A percentile compares a stretch with the other conserved stretches of the same genome.
Evolutionary conservation across 2,113 vertebrate species (phyloP).

Genomic region (Lophius piscatorius): DNA sequence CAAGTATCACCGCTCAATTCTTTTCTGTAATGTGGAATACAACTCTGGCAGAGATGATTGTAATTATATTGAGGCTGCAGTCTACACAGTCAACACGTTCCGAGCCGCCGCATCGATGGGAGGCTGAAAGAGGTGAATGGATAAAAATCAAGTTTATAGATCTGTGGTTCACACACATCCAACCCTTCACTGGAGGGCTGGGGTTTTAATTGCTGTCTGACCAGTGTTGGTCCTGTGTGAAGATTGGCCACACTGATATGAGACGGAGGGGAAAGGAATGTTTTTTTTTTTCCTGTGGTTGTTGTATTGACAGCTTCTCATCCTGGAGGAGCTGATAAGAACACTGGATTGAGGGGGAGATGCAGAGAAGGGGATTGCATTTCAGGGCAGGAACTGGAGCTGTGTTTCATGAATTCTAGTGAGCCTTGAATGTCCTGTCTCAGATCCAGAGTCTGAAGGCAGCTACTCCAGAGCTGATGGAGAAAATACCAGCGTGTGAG

Average conservation of each 20-base stretch:
- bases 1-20: conserved; percentile 43
- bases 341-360: conserved; percentile 50
- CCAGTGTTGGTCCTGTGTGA: conserved; percentile 56
- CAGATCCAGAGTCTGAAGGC: conserved; percentile 16
- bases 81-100: conserved; percentile 55
- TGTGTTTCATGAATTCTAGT: conserved; percentile 1
- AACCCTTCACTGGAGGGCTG: conserved; percentile 34
- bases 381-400: conserved; percentile 63
- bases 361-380: conserved; percentile 66
- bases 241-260: conserved; percentile 60
- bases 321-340: conserved; percentile 75
- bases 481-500: conserved; percentile 47
- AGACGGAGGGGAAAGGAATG: conserved; percentile 37
- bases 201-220: conserved; percentile 75
- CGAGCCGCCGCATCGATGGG: conserved; percentile 50
- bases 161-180: conserved; percentile 65
- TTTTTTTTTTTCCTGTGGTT: conserved; percentile 69
- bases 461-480: not conserved
- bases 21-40: conserved; percentile 51
- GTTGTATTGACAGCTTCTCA: conserved; percentile 76
- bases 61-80: conserved; percentile 59
- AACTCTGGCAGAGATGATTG: conserved; percentile 52
- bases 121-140: conserved; percentile 61
- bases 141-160: conserved; percentile 79
- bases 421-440: conserved; percentile 16